Conservation (phyloP, 37 sponge, comb jelly and placozoan genomes). For the Cladorhizidae sp. region DNA sequence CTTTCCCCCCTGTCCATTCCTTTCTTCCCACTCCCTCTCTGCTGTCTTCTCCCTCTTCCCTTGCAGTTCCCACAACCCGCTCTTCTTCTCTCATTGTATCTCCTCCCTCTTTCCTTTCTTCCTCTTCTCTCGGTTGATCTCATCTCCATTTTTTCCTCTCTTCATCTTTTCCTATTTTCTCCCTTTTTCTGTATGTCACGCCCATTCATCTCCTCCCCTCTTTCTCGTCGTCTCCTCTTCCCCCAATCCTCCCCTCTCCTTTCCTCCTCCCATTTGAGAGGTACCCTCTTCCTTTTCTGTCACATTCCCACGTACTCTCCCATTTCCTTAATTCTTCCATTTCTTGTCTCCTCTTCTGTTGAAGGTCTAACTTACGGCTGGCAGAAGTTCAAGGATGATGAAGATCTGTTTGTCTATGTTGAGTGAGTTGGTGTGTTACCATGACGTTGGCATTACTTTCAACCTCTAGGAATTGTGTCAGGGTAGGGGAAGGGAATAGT, state of each 20-base stretch:
- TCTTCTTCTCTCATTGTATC: background rate
- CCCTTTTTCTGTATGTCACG: background rate
- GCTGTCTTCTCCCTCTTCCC: background rate
- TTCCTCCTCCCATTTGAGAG: background rate
- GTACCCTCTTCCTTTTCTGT: no score
- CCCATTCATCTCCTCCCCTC: no score
- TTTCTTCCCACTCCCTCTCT: background rate
- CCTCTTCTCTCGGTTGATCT: background rate
- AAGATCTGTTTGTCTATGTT: constrained; percentile 56
- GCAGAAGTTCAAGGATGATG: constrained; percentile 70
- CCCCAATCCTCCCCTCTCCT: background rate
- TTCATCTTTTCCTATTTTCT: background rate
- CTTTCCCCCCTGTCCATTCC: background rate
- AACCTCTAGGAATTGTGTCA: no score
- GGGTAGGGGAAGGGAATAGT: no score
- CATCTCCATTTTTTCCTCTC: background rate
- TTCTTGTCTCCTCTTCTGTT: background rate
- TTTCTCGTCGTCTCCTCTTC: background rate
- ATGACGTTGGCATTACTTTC: no score
- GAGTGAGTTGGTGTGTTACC: constrained; percentile 56
- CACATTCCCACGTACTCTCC: no score
- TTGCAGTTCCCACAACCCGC: background rate
- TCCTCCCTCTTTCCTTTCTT: background rate
- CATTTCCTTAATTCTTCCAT: background rate
- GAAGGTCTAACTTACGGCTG: constrained; percentile 88